These are phyloP conservation scores for Eupithecia tripunctaria DNA, from an alignment of 2,888 invertebrate genomes.

Conservation along the genomic window DNA sequence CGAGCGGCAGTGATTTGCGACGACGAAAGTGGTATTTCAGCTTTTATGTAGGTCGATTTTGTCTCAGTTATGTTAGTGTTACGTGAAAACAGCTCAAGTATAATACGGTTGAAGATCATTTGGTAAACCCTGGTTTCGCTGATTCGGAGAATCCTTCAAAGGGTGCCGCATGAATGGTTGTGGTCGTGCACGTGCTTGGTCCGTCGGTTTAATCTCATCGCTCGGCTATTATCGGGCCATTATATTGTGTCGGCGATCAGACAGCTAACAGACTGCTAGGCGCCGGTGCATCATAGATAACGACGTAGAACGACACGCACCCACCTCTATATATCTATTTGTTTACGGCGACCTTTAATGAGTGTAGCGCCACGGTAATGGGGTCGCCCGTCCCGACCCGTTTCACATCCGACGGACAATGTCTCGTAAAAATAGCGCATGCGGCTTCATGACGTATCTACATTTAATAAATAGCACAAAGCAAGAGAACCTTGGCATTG, in stretches of 20 bases:
- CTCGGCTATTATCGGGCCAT: slow-evolving; percentile 74
- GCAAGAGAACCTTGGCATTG: slow-evolving; percentile 7
- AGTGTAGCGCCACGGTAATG: slow-evolving; percentile 67
- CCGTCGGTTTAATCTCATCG: slow-evolving; percentile 74
- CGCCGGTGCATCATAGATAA: slow-evolving; percentile 83
- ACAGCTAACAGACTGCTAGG: slow-evolving; percentile 78
- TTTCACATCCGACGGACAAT: slow-evolving; percentile 54
- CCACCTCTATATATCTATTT: slow-evolving; percentile 77
- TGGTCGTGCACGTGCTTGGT: slow-evolving; percentile 56
- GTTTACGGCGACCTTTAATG: slow-evolving; percentile 79
- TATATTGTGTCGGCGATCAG: slow-evolving; percentile 77
- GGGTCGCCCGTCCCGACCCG: slow-evolving; percentile 62
- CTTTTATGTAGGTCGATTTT: slow-evolving; percentile 82
- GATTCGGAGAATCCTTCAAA: slow-evolving; percentile 32
- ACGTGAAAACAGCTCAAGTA: slow-evolving; percentile 62
- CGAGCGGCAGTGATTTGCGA: slow-evolving; percentile 80
- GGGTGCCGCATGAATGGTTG: slow-evolving; percentile 39
- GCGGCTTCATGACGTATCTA: slow-evolving; percentile 38
- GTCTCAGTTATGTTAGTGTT: slow-evolving; percentile 74
- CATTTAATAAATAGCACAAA: slow-evolving; percentile 20
- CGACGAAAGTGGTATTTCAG: slow-evolving; percentile 83
- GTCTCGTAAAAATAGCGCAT: slow-evolving; percentile 64
- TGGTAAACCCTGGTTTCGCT: slow-evolving; percentile 37
- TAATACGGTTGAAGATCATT: slow-evolving; percentile 44
- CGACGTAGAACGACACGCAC: slow-evolving; percentile 70